These are phyloP conservation scores for Mormyrus proboscirostris DNA, from an alignment of 2,797 vertebrate genomes.

Conservation along the genomic window DNA sequence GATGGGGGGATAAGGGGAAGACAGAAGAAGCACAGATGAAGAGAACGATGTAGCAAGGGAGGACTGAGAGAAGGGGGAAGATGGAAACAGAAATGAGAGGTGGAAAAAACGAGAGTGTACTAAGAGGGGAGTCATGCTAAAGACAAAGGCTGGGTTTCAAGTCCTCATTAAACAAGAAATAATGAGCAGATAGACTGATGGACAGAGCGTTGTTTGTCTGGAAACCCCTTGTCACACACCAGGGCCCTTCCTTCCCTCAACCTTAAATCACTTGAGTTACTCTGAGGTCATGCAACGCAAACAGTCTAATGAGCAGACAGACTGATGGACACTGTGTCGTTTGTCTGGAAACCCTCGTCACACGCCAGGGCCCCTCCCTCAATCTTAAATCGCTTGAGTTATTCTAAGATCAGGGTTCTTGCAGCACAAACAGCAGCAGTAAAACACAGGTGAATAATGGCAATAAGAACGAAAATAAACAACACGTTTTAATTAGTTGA, in stretches of 20 bases:
- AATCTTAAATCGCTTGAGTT: neutral
- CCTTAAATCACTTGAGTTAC: neutral
- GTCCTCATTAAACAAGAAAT: neutral
- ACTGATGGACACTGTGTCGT: neutral
- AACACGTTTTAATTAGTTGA: neutral
- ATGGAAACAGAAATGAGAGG: neutral
- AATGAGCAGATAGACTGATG: neutral
- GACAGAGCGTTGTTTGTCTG: neutral
- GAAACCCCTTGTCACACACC: neutral
- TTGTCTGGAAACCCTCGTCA: neutral
- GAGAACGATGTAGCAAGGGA: neutral
- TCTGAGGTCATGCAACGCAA: neutral
- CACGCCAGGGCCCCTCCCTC: neutral
- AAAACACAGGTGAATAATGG: neutral
- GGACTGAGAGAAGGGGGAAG: neutral
- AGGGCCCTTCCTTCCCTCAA: neutral
- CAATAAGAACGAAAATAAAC: neutral
- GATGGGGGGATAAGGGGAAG: neutral
- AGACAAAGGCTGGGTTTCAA: neutral
- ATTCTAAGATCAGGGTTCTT: neutral
- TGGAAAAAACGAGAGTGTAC: neutral
- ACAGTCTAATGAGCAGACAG: neutral
- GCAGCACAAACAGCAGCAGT: neutral
- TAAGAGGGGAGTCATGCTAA: neutral
- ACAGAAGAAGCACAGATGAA: neutral